A percentile compares a stretch with the other conserved stretches of the same genome.
phyloP scores from a whole-genome alignment of 2,797 vertebrate species.

The Poliocrania exsul region DNA sequence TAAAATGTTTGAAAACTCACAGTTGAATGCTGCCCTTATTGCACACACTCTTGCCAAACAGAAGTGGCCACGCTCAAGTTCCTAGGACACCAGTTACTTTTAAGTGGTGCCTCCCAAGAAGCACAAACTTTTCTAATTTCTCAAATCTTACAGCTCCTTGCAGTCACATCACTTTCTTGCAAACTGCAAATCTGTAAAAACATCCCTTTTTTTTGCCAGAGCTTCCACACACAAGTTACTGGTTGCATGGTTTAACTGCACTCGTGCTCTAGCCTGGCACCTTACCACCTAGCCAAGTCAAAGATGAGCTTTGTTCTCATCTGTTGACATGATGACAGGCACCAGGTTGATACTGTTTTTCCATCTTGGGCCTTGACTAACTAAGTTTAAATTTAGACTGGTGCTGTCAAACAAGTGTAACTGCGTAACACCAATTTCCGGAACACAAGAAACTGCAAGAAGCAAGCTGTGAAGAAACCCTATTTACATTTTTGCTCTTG shows the following conservation, averaged over 20 bases:
- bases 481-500: background rate
- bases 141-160: background rate
- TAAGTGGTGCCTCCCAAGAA: background rate
- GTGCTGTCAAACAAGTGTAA: background rate
- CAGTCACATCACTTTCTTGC: background rate
- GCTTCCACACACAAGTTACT: background rate
- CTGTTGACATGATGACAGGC: background rate
- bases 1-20: background rate
- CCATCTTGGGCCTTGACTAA: background rate
- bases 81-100: background rate
- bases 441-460: background rate
- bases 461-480: background rate
- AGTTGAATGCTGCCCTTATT: background rate
- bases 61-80: background rate
- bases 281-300: background rate
- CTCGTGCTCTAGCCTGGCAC: background rate
- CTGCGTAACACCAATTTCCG: background rate
- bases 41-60: background rate
- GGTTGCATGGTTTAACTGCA: background rate
- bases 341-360: background rate
- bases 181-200: background rate
- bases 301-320: background rate
- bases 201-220: rapidly evolving
- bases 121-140: background rate
- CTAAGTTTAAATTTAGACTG: background rate